Evolutionary conservation across 2,113 vertebrate species (phyloP).

Genomic region (Melanostigma gelatinosum): DNA sequence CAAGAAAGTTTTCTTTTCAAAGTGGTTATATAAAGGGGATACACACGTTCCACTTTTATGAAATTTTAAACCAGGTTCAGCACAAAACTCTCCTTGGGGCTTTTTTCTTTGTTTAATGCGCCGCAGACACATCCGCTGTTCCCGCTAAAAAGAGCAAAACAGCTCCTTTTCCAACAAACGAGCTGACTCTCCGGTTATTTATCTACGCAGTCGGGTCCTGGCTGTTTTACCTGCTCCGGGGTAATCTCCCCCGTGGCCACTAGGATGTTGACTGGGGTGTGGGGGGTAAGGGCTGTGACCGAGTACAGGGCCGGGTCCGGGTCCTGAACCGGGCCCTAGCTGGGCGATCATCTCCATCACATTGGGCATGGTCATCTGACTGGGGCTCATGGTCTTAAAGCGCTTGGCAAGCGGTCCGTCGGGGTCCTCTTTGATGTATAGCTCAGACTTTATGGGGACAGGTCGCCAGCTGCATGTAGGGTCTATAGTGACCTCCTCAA

Average conservation of each 20-base stretch:
- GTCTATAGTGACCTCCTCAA: constrained; percentile 99
- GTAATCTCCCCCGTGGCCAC: constrained; percentile 90
- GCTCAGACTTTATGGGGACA: constrained; percentile 97
- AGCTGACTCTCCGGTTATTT: constrained; percentile 32
- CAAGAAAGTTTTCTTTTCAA: constrained; percentile 36
- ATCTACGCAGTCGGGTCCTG: neutral
- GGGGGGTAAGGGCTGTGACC: constrained; percentile 93
- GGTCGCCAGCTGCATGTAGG: constrained; percentile 99
- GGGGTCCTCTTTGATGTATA: constrained; percentile 99
- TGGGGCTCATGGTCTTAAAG: constrained; percentile 99
- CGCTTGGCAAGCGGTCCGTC: constrained; percentile 97
- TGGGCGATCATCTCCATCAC: constrained; percentile 99
- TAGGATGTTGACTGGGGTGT: constrained; percentile 88
- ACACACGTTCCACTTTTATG: neutral
- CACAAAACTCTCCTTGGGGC: constrained; percentile 36
- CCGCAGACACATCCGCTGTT: constrained; percentile 35
- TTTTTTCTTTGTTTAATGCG: constrained; percentile 53
- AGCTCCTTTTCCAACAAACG: constrained; percentile 29
- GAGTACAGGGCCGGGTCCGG: constrained; percentile 88
- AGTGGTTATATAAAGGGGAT: constrained; percentile 34
- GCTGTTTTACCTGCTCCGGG: constrained; percentile 87
- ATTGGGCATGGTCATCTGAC: constrained; percentile 99
- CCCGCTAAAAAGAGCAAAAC: constrained; percentile 38
- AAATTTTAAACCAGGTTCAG: constrained; percentile 47
- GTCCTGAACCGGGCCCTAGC: constrained; percentile 92